Percentiles rank a stretch among this genome's conserved stretches.
These are phyloP conservation scores for Macrophya annulata DNA, from an alignment of 2,888 invertebrate species.

Conservation along the genomic window DNA sequence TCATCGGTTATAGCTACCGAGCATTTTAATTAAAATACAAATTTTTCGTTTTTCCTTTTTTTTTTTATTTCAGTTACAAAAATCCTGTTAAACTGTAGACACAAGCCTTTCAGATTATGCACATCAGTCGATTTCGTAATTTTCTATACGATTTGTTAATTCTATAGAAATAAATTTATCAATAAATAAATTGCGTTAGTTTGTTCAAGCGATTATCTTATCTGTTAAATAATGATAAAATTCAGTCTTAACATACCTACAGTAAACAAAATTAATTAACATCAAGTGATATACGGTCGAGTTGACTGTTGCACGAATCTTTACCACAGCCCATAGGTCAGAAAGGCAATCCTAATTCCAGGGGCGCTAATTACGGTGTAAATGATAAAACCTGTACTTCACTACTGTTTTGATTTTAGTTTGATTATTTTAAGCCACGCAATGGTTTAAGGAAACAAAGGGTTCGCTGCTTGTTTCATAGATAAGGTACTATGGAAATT, in stretches of 20 bases:
- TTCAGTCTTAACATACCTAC: not conserved
- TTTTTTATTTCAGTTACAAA: too few species aligned
- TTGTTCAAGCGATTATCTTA: not conserved
- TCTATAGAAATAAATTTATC: constrained; percentile 48
- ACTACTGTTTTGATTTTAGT: constrained; percentile 43
- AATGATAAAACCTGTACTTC: constrained; percentile 67
- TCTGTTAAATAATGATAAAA: constrained; percentile 8
- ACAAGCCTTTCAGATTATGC: not conserved
- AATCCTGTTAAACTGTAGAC: not conserved
- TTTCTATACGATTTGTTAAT: not conserved
- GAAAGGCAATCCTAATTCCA: constrained; percentile 64
- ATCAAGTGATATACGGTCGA: constrained; percentile 53
- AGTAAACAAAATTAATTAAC: constrained; percentile 44
- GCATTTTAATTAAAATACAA: constrained; percentile 17
- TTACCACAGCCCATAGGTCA: constrained; percentile 58
- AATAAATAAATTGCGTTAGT: not conserved
- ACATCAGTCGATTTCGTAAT: not conserved
- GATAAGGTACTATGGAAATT: not conserved
- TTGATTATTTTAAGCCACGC: constrained; percentile 44
- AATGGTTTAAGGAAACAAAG: constrained; percentile 19
- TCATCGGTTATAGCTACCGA: constrained; percentile 2
- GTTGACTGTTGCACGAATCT: constrained; percentile 52
- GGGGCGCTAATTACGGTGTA: constrained; percentile 69
- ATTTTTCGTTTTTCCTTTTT: too few species aligned
- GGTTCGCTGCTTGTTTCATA: not conserved